These are phyloP conservation scores for Desoria tigrina DNA, from an alignment of 2,888 invertebrate genomes.

Conservation along the genomic window DNA sequence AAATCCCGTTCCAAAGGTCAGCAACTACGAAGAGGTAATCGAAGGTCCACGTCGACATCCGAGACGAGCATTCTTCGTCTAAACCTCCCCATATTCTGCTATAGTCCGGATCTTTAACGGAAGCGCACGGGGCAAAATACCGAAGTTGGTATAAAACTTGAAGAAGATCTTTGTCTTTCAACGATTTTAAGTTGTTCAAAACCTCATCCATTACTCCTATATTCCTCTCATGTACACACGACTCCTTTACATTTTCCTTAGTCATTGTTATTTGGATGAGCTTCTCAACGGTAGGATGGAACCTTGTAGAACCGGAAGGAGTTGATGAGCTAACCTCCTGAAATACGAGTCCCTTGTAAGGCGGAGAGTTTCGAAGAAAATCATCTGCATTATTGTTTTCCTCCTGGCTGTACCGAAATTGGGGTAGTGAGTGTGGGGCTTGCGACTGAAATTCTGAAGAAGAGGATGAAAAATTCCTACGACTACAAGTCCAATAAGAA, in stretches of 20 bases:
- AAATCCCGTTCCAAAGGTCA: conserved; percentile 65
- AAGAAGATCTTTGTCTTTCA: conserved; percentile 37
- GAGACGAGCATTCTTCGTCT: conserved; percentile 66
- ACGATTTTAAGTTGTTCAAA: conserved; percentile 17
- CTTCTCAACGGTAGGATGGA: conserved; percentile 1
- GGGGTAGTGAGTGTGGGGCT: too few species aligned
- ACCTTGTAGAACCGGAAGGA: not conserved
- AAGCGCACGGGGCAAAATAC: conserved; percentile 59
- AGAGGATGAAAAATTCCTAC: too few species aligned
- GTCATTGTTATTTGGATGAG: conserved; percentile 21
- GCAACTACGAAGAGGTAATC: conserved; percentile 64
- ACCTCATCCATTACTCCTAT: conserved; percentile 4
- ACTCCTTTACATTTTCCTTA: not conserved
- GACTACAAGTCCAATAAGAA: too few species aligned
- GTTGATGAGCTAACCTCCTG: too few species aligned
- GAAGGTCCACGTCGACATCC: conserved; percentile 61
- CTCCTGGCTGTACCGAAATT: too few species aligned
- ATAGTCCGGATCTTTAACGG: conserved; percentile 64
- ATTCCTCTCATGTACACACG: not conserved
- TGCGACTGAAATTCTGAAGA: too few species aligned
- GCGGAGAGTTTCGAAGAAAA: not conserved
- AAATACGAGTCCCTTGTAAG: not conserved
- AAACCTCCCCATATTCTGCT: conserved; percentile 68
- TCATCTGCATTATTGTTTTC: conserved; percentile 12
- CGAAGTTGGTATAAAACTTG: conserved; percentile 30